Conservation (phyloP, 2,113 vertebrate genomes). For the Amphiprion ocellaris region DNA sequence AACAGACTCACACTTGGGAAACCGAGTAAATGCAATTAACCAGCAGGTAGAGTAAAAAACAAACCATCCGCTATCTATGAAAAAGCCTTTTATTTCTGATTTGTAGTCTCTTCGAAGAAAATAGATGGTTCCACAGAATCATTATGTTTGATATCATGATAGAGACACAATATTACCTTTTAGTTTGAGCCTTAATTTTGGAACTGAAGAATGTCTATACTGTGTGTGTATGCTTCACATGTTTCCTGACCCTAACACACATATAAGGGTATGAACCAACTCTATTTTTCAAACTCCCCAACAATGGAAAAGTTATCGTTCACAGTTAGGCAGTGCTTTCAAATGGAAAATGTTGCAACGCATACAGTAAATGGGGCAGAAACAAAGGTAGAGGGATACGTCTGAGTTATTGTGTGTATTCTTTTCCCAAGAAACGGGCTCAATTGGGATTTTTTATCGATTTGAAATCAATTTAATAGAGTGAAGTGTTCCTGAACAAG, state of each 20-base stretch:
- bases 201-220: neutral
- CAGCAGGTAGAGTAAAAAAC: slow-evolving; percentile 10
- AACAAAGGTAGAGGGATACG: slow-evolving; percentile 10
- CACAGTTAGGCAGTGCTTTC: neutral
- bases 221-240: neutral
- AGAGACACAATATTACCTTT: no score
- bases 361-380: slow-evolving; percentile 20
- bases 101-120: slow-evolving; percentile 18
- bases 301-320: neutral
- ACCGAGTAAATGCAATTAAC: slow-evolving; percentile 35
- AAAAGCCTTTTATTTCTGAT: neutral
- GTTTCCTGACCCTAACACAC: neutral
- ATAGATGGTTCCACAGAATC: neutral
- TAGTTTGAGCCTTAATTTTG: neutral
- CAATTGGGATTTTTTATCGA: slow-evolving; percentile 64
- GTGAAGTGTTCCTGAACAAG: slow-evolving; percentile 70
- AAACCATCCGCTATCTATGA: neutral
- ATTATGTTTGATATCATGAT: neutral
- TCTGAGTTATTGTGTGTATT: slow-evolving; percentile 20
- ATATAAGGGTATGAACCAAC: neutral
- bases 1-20: slow-evolving; percentile 28
- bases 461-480: slow-evolving; percentile 71
- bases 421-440: slow-evolving; percentile 54
- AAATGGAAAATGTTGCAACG: neutral
- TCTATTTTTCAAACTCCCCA: neutral